Percentiles rank a stretch among this genome's conserved stretches.
phyloP scores from a whole-genome alignment of 2,797 vertebrate species.

The Xenopus petersii region DNA sequence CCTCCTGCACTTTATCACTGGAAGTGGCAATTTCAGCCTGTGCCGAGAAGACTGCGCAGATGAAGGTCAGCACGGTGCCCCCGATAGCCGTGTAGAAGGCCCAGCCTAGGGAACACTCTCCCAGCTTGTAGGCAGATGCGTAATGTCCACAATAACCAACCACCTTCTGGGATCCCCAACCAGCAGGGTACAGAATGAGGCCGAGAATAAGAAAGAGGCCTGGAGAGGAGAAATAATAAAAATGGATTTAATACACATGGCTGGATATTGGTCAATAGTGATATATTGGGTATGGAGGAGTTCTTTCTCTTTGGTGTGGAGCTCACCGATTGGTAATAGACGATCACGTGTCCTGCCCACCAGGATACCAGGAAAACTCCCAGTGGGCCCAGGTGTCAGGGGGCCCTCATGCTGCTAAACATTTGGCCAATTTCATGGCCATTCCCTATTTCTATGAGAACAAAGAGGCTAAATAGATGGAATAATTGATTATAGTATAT shows the following conservation, averaged over 20 bases:
- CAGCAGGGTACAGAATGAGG: slow-evolving; percentile 91
- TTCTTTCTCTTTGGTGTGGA: too few relatives aligned
- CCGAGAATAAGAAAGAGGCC: slow-evolving; percentile 95
- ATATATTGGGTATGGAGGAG: not conserved
- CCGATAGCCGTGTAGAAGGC: slow-evolving; percentile 95
- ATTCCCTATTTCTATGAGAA: too few relatives aligned
- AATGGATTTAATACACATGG: not conserved
- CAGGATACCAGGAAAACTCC: too few relatives aligned
- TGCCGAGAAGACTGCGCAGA: slow-evolving; percentile 93
- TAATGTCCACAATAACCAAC: slow-evolving; percentile 86
- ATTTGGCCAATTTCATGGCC: too few relatives aligned
- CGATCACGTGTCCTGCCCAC: too few relatives aligned
- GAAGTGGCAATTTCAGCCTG: slow-evolving; percentile 97
- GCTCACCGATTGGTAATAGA: too few relatives aligned
- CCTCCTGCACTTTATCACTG: slow-evolving; percentile 97
- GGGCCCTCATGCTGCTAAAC: too few relatives aligned
- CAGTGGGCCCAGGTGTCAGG: too few relatives aligned
- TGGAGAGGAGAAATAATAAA: slow-evolving; percentile 59
- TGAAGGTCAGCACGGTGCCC: slow-evolving; percentile 88
- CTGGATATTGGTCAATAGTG: not conserved
- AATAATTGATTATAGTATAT: too few relatives aligned
- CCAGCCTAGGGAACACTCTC: slow-evolving; percentile 94
- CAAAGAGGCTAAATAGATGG: too few relatives aligned
- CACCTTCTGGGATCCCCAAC: slow-evolving; percentile 94
- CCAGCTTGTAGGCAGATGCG: slow-evolving; percentile 85